These are phyloP conservation scores for Cygnus atratus DNA, from an alignment of 2,113 vertebrate species.

Conservation along the genomic window DNA sequence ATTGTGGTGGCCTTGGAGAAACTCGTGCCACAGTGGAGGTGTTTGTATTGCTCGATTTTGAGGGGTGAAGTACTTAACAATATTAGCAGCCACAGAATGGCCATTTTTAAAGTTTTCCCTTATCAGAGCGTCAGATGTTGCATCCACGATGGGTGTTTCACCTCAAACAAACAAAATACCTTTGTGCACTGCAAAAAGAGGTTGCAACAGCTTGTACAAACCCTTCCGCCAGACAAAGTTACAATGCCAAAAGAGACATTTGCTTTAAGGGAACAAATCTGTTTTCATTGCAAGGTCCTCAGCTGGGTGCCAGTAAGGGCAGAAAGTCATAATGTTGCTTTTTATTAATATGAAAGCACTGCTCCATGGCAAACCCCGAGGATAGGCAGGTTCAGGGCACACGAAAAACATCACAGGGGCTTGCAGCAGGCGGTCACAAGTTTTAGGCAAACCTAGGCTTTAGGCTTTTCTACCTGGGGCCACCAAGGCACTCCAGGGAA, in stretches of 20 bases:
- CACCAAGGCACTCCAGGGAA: neutral
- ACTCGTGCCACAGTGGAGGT: neutral
- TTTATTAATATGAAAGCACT: neutral
- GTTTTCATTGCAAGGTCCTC: neutral
- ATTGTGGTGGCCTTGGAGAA: neutral
- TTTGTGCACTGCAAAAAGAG: neutral
- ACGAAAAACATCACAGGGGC: neutral
- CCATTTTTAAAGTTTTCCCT: neutral
- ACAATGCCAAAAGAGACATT: neutral
- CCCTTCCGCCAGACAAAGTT: neutral
- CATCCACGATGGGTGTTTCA: neutral
- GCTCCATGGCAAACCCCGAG: neutral
- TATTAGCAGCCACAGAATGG: neutral
- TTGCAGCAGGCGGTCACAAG: neutral
- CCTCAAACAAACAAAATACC: neutral
- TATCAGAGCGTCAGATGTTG: neutral
- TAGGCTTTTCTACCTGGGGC: neutral
- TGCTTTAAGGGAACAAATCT: fast-evolving
- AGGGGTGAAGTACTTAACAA: neutral
- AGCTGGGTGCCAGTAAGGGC: neutral
- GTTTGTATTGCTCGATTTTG: neutral
- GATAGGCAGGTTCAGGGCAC: neutral
- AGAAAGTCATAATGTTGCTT: neutral
- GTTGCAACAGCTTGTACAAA: neutral
- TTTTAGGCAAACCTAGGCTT: neutral